Evolutionary conservation across 1,140 invertebrate species (phyloP), one percentile per base, ranked within the genome.

Genomic region (Holcopasites calliopsidis): DNA sequence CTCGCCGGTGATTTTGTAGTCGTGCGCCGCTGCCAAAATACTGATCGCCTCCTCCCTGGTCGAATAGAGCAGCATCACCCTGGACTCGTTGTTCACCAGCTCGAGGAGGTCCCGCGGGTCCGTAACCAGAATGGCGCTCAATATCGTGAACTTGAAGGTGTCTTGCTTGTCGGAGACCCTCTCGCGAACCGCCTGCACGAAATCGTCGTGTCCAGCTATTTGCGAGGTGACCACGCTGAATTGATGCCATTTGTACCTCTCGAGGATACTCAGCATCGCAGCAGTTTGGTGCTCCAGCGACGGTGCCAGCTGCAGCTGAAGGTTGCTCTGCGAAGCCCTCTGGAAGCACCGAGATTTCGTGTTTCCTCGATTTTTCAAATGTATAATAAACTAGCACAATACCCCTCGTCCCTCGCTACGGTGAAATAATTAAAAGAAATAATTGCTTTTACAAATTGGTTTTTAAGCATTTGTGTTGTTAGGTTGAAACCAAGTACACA

Each of bases 241-340:
- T 84, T 97, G 96, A 88, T 98, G 97, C 98, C 98, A 99, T 88
- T 98, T 98, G 92, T 99, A 99, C 60, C 97, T 93, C 89, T 97
- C 95, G 83, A 99, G 92, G 82, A 99, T 97, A 88, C 96, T 97
- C 73, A 99, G 89, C 97, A 98, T 98, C 18, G 97, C 97, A 1
- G 96, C 95, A 28, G 96, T 97, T 90, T 98, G 97, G 88, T 99
- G 98, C 90, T 97, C 96, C 64, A 99, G 94, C 40, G 97, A 97
- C 13, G 98, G 98, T 7, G 98, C 97, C 79, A 99, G 92, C 90
- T 99, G 97, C 54, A 99, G 92, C 83, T 97, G 96, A 79, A 97
- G 91, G 71, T 95, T 97, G 10, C 95, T 96, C 88, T 97, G 95
- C 11, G 96, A 96, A 1, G 96, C 96, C 77, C 95, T 92, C 87